Conservation (phyloP, 2,797 vertebrate genomes). For the Yasuhikotakia modesta region DNA sequence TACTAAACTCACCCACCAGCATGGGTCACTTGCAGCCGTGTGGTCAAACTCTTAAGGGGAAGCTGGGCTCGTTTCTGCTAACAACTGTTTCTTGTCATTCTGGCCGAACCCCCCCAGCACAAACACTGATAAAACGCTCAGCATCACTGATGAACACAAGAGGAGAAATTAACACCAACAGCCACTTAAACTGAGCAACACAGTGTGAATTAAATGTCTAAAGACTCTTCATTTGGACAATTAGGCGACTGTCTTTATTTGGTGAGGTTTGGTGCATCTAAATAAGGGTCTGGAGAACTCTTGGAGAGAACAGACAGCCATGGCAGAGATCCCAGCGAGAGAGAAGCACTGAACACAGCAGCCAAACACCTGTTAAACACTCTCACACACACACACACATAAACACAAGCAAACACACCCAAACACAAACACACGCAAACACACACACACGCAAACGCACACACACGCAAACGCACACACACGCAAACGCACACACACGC, state of each 20-base stretch:
- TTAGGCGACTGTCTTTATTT: conserved; percentile 29
- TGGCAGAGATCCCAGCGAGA: conserved; percentile 53
- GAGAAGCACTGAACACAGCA: conserved; percentile 37
- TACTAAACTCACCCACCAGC: too few relatives aligned
- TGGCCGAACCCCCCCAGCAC: too few relatives aligned
- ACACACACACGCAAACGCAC: too few relatives aligned
- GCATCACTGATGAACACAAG: background rate
- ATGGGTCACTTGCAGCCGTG: too few relatives aligned
- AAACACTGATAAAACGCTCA: too few relatives aligned
- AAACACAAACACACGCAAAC: too few relatives aligned
- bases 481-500: too few relatives aligned
- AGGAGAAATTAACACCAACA: conserved; percentile 7
- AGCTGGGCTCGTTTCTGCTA: too few relatives aligned
- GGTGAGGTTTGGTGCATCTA: conserved; percentile 62
- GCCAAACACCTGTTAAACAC: conserved; percentile 54
- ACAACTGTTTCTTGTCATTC: too few relatives aligned
- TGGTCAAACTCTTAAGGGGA: too few relatives aligned
- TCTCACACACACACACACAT: conserved; percentile 7
- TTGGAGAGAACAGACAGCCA: conserved; percentile 57
- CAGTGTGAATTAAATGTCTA: conserved; percentile 2
- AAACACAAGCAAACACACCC: too few relatives aligned
- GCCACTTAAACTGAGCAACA: background rate
- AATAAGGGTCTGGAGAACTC: conserved; percentile 53
- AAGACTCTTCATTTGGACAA: background rate
- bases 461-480: too few relatives aligned